Conservation (phyloP, 2,888 invertebrate species). For the Polydrusus tereticollis region DNA sequence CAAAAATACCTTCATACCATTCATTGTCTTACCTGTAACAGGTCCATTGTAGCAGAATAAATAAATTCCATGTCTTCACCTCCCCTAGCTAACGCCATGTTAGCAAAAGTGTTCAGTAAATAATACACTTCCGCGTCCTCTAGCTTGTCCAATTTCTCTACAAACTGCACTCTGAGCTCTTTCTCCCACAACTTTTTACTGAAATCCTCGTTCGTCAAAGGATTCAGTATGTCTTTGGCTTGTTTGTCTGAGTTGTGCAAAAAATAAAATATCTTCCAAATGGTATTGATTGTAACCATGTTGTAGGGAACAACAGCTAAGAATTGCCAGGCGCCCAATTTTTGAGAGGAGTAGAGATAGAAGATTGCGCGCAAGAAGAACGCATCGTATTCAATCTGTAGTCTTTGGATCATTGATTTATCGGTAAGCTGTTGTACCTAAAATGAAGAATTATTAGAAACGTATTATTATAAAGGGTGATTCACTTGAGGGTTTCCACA, state of each 20-base stretch:
- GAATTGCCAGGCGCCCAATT: constrained; percentile 86
- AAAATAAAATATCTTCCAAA: constrained; percentile 78
- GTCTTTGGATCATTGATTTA: constrained; percentile 69
- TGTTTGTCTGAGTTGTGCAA: constrained; percentile 71
- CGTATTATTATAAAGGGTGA: too few relatives aligned
- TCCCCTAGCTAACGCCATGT: constrained; percentile 80
- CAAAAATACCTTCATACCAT: too few relatives aligned
- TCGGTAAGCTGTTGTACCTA: constrained; percentile 65
- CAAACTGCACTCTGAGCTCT: constrained; percentile 71
- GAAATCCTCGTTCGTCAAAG: constrained; percentile 65
- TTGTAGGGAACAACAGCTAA: constrained; percentile 81
- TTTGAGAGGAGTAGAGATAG: constrained; percentile 78
- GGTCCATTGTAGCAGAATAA: constrained; percentile 74
- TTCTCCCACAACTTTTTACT: constrained; percentile 67
- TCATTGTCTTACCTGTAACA: constrained; percentile 78
- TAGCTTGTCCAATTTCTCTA: constrained; percentile 74
- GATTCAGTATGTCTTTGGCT: constrained; percentile 61
- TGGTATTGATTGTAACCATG: constrained; percentile 70
- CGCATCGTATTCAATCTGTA: constrained; percentile 81
- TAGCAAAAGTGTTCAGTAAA: constrained; percentile 82
- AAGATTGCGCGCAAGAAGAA: constrained; percentile 78
- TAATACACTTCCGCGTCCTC: constrained; percentile 83
- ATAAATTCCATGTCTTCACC: constrained; percentile 76
- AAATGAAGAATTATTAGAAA: too few relatives aligned
- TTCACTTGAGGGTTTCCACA: too few relatives aligned